Conservation (phyloP, 2,797 vertebrate genomes). For the Cryptoblepharus egeriae region DNA sequence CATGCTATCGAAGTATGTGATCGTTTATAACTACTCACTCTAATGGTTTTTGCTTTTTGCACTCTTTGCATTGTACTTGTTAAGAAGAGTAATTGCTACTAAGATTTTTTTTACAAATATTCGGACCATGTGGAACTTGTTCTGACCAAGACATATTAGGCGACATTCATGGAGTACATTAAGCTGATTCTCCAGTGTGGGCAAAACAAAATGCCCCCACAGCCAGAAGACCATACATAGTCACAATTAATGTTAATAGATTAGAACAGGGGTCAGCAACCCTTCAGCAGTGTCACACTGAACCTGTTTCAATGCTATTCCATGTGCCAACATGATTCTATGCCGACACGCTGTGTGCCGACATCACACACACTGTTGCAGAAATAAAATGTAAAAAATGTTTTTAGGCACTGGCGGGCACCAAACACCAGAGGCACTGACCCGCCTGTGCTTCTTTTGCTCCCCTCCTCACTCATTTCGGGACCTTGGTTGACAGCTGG, state of each 20-base stretch:
- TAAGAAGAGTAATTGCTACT: not conserved
- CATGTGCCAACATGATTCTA: too few species aligned
- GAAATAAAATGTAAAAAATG: too few species aligned
- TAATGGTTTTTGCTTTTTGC: not conserved
- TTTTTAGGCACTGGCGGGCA: too few species aligned
- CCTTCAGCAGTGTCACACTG: too few species aligned
- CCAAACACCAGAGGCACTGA: too few species aligned
- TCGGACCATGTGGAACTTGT: not conserved
- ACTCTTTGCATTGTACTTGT: slow-evolving; percentile 4
- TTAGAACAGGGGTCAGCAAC: too few species aligned
- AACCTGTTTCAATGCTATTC: too few species aligned
- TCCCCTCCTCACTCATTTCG: too few species aligned
- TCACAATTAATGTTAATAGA: not conserved
- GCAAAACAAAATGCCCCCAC: not conserved
- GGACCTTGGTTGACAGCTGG: too few species aligned
- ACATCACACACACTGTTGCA: too few species aligned
- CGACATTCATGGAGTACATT: not conserved
- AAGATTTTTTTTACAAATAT: not conserved
- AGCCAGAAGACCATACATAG: not conserved
- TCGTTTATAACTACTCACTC: not conserved
- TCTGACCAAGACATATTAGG: not conserved
- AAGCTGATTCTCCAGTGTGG: not conserved
- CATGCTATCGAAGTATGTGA: not conserved
- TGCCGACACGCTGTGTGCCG: too few species aligned
- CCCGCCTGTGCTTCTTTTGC: too few species aligned